A percentile compares a stretch with the other conserved stretches of the same genome.
These are phyloP conservation scores for Pterophyllum scalare DNA, from an alignment of 2,113 vertebrate species.

Conservation along the genomic window DNA sequence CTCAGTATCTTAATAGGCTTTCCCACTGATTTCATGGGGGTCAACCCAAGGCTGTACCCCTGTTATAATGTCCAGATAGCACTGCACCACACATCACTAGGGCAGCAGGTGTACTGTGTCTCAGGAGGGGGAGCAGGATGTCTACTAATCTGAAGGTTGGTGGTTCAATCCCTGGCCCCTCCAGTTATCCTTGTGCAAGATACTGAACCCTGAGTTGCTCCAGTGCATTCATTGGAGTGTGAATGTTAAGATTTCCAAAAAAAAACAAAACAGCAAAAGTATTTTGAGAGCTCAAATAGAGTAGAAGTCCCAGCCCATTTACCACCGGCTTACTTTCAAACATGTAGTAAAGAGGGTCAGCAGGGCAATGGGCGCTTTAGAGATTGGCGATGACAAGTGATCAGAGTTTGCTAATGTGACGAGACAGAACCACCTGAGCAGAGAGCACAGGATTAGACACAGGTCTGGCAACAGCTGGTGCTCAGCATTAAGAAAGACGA, in stretches of 20 bases:
- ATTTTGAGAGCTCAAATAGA: not conserved
- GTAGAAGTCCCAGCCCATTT: not conserved
- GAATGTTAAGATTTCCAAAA: no score
- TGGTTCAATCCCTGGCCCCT: not conserved
- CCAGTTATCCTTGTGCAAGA: not conserved
- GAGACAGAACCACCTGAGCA: constrained; percentile 46
- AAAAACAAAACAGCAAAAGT: not conserved
- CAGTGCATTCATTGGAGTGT: no score
- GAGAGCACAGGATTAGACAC: constrained; percentile 30
- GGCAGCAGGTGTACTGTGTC: not conserved
- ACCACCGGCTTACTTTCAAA: constrained; percentile 14
- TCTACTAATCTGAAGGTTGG: not conserved
- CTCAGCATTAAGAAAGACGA: constrained; percentile 7
- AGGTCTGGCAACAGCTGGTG: constrained; percentile 39
- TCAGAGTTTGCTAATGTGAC: constrained; percentile 44
- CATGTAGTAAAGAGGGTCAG: constrained; percentile 26
- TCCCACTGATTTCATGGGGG: not conserved
- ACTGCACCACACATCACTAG: not conserved
- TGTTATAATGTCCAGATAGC: not conserved
- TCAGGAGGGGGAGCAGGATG: not conserved
- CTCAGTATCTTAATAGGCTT: not conserved
- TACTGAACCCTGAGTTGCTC: not conserved
- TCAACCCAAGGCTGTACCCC: not conserved
- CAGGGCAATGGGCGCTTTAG: constrained; percentile 25
- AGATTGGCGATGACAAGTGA: constrained; percentile 50